Evolutionary conservation across 2,113 vertebrate species (phyloP), one percentile per base, ranked within the genome.

Genomic region (Heterotilapia buettikoferi): DNA sequence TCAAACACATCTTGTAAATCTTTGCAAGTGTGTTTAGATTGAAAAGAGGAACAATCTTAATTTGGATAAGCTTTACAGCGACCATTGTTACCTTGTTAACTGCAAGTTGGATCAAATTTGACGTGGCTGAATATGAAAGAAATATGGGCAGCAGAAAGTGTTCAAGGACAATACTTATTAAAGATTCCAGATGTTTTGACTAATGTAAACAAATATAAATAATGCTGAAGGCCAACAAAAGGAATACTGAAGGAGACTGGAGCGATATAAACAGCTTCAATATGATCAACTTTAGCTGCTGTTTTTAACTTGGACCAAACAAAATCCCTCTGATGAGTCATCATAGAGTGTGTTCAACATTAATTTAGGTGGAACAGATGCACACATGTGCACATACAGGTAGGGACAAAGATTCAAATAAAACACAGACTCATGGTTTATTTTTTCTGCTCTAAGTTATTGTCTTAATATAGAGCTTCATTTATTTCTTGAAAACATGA

Each of bases 151-250:
- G 63, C 63, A 68, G 63, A 68, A 40, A 68, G 36, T 40, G 61
- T 38, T 0, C 6, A 3, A 66, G 33, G 0, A 21, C 31, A 38
- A 66, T 21, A 21, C 9, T 38, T n/a, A 5, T 38, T n/a, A 66
- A 21, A 38, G 18, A 66, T 12, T 38, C 33, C 10, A 66, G 61
- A 66, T 66, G 33, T n/a, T 36, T 36, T 12, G 3, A 31, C 33
- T 7, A 18, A 66, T 66, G 4, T 0, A n/a, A 36, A 66, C 10
- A 38, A 66, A 38, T n/a, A 38, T n/a, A 66, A 38, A 66, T 12
- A 66, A 66, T 38, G 18, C 18, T 66, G 18, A 36, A 36, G 18
- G 61, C 10, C 61, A n/a, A 63, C 59, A 63, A 63, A 36, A 63
- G 31, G n/a, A 36, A 36, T 19, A 36, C 59, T 63, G 59, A 29